These are phyloP conservation scores for Nemopilema nomurai DNA, from an alignment of 30 jellyfish, hydroid and myxozoan species.

Conservation along the genomic window DNA sequence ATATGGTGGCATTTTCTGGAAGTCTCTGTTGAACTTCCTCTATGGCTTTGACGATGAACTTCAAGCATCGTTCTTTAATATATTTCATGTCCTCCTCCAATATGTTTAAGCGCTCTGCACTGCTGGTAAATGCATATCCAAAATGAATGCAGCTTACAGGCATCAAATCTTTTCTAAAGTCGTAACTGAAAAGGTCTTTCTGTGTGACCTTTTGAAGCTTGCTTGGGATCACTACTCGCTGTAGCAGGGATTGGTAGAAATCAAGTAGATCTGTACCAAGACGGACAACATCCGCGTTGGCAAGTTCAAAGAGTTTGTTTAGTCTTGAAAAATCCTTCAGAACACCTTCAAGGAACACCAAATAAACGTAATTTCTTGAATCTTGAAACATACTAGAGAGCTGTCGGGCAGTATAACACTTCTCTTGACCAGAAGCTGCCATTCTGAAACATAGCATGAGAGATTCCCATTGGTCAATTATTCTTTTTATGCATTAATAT, in stretches of 20 bases:
- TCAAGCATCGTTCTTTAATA: constrained; percentile 35
- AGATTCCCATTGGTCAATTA: too few species aligned
- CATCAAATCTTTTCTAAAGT: constrained; percentile 36
- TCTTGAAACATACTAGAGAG: constrained; percentile 23
- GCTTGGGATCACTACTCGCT: constrained; percentile 23
- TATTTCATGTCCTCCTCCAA: constrained; percentile 9
- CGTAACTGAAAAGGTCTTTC: constrained; percentile 35
- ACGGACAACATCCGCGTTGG: constrained; percentile 21
- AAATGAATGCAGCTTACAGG: constrained; percentile 41
- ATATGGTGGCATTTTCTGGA: constrained; percentile 35
- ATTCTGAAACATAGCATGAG: too few species aligned
- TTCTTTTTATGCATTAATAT: too few species aligned
- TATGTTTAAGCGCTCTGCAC: constrained; percentile 41
- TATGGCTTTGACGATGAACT: constrained; percentile 29
- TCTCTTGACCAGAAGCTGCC: too few species aligned
- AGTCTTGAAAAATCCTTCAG: constrained; percentile 34
- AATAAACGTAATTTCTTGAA: constrained; percentile 6
- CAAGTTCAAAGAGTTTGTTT: constrained; percentile 15
- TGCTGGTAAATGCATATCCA: constrained; percentile 41
- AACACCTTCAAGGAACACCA: constrained; percentile 15
- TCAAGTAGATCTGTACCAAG: constrained; percentile 32
- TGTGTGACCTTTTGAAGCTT: constrained; percentile 1
- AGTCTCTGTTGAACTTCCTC: constrained; percentile 36
- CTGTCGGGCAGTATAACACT: constrained; percentile 44
- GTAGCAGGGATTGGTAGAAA: constrained; percentile 20